phyloP scores from a whole-genome alignment of 2,888 invertebrate genomes.

The Drosophila emarginata region DNA sequence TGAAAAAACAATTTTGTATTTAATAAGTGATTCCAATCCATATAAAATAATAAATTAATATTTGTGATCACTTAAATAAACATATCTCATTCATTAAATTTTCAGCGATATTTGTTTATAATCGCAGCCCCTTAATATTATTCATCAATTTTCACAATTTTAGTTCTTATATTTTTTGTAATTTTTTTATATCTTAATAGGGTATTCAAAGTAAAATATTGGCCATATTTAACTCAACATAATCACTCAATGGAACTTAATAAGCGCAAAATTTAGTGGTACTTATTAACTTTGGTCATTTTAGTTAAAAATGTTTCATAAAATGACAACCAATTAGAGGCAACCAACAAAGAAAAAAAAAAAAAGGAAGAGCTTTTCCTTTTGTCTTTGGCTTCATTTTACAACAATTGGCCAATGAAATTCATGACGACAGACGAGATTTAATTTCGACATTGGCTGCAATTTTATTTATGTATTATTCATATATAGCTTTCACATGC shows the following conservation, averaged over 20 bases:
- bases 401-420: constrained; percentile 46
- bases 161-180: neutral
- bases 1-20: too few relatives aligned
- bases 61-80: too few relatives aligned
- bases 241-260: neutral
- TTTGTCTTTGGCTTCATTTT: constrained; percentile 1
- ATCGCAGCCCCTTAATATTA: too few relatives aligned
- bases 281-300: neutral
- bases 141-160: too few relatives aligned
- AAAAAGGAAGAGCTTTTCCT: neutral
- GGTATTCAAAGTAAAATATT: too few relatives aligned
- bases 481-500: constrained; percentile 18
- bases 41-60: too few relatives aligned
- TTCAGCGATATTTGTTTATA: too few relatives aligned
- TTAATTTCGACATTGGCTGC: constrained; percentile 34
- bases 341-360: neutral
- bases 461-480: constrained; percentile 44
- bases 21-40: too few relatives aligned
- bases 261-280: neutral
- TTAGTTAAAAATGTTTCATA: neutral
- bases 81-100: too few relatives aligned
- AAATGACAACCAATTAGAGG: neutral
- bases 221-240: too few relatives aligned
- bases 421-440: constrained; percentile 46
- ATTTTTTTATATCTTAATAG: neutral